A percentile compares a stretch with the other conserved stretches of the same genome.
These are phyloP conservation scores for Sesia bembeciformis DNA, from an alignment of 2,888 invertebrate genomes.

Conservation along the genomic window DNA sequence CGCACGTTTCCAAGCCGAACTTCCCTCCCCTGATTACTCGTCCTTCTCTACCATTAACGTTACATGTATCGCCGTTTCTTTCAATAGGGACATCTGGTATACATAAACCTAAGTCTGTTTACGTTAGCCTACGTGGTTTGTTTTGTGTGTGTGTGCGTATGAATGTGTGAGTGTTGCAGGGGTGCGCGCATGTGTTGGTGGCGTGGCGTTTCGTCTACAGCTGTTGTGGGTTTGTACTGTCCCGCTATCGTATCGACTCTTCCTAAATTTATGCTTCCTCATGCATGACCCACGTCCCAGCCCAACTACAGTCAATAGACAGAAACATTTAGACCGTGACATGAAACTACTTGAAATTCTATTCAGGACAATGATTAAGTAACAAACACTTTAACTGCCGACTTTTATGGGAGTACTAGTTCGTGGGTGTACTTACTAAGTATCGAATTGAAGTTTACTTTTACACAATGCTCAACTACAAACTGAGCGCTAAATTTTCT, in stretches of 20 bases:
- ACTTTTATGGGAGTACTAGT: too few species aligned
- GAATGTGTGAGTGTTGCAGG: conserved; percentile 45
- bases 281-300: conserved; percentile 63
- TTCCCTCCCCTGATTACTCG: conserved; percentile 38
- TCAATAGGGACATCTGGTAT: conserved; percentile 70
- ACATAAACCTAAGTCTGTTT: conserved; percentile 69
- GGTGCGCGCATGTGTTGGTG: conserved; percentile 58
- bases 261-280: conserved; percentile 71
- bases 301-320: conserved; percentile 23
- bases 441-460: too few species aligned
- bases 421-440: too few species aligned
- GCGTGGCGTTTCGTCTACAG: conserved; percentile 60
- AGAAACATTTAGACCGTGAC: conserved; percentile 35
- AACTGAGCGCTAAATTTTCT: too few species aligned
- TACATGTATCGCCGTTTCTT: conserved; percentile 48
- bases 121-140: conserved; percentile 45
- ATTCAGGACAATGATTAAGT: conserved; percentile 30
- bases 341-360: conserved; percentile 42
- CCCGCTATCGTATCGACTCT: conserved; percentile 45
- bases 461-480: too few species aligned
- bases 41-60: conserved; percentile 40
- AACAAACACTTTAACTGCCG: conserved; percentile 34
- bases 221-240: conserved; percentile 64
- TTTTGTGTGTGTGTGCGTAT: conserved; percentile 11
- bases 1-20: conserved; percentile 56